phyloP scores from a whole-genome alignment of 2,113 vertebrate genomes.

The Etia nguti region DNA sequence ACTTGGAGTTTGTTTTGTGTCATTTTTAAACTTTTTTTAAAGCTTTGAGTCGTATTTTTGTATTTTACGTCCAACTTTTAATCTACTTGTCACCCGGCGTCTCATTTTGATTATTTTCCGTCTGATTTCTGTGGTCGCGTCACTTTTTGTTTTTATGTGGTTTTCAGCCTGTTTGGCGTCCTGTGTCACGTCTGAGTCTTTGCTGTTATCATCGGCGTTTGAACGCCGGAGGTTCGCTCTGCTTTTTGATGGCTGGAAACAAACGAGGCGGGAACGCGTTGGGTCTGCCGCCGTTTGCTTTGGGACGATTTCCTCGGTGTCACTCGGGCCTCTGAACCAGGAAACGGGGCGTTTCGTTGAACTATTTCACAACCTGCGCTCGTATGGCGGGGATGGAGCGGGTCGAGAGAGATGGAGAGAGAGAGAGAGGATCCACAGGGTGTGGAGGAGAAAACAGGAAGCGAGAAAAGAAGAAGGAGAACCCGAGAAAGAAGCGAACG shows the following conservation, averaged over 20 bases:
- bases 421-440: not conserved
- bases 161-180: not conserved
- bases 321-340: not conserved
- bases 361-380: not conserved
- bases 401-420: not conserved
- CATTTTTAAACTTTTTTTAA: rapidly evolving
- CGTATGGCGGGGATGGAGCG: not conserved
- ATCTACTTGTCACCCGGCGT: too few species aligned
- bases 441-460: constrained; percentile 9
- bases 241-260: not conserved
- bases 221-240: not conserved
- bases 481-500: not conserved
- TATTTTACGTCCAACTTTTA: too few species aligned
- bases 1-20: rapidly evolving
- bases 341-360: not conserved
- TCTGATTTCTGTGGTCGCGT: not conserved
- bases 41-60: too few species aligned
- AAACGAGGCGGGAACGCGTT: not conserved
- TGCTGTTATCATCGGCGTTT: rapidly evolving
- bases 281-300: not conserved
- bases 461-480: constrained; percentile 3
- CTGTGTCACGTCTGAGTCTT: not conserved
- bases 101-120: too few species aligned
- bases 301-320: not conserved
- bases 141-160: not conserved